Conservation (phyloP, 2,888 invertebrate genomes). For the Pristionchus mayeri region DNA sequence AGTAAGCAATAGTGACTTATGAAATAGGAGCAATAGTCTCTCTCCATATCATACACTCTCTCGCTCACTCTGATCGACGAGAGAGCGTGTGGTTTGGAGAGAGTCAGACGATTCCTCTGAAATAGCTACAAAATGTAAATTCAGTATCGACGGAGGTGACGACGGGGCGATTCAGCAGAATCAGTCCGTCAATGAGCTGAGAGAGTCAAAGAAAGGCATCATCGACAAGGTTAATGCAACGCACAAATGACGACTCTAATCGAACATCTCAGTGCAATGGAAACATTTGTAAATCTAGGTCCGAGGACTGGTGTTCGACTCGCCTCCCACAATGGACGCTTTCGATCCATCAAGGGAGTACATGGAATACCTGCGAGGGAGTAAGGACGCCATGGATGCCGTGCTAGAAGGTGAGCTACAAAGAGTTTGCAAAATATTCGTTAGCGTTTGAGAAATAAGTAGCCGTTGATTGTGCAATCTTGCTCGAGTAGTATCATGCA, state of each 20-base stretch:
- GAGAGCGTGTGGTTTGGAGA: neutral
- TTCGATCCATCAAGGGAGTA: conserved; percentile 2
- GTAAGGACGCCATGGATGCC: neutral
- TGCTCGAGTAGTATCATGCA: too few relatives aligned
- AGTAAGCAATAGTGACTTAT: conserved; percentile 50
- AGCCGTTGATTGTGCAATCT: too few relatives aligned
- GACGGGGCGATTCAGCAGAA: conserved; percentile 41
- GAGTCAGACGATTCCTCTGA: neutral
- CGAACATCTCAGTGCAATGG: too few relatives aligned
- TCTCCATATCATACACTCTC: too few relatives aligned
- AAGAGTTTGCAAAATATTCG: too few relatives aligned
- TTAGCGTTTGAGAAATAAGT: too few relatives aligned
- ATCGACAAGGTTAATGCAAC: neutral
- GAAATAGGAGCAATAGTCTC: too few relatives aligned
- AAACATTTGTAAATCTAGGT: too few relatives aligned
- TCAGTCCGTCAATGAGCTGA: neutral
- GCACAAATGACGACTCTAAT: too few relatives aligned
- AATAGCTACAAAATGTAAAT: too few relatives aligned
- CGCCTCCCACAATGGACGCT: conserved; percentile 8
- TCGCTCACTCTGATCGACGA: neutral
- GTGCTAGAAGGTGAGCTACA: conserved; percentile 13
- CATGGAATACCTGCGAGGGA: neutral
- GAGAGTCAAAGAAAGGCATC: neutral
- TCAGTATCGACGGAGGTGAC: neutral
- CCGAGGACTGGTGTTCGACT: neutral